Evolutionary conservation across 2,113 vertebrate genomes (phyloP), one percentile per base, ranked within the genome.

Genomic region (Arenaria interpres): DNA sequence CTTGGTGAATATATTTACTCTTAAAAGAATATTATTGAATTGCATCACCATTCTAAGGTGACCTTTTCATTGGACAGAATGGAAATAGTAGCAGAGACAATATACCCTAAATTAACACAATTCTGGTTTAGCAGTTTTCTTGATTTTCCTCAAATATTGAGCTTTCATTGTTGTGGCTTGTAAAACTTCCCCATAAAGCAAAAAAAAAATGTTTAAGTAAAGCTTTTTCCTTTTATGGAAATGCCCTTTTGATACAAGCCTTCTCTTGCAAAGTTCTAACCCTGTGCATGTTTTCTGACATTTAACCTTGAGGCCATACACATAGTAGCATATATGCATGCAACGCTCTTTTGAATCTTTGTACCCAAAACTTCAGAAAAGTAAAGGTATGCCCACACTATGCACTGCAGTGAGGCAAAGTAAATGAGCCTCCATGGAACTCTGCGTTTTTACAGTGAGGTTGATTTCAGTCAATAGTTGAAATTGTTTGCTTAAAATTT

Each of bases 121-220:
- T 86, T 75, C 21, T 79, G n/a, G 0, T 84, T 86, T 39, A 54
- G 20, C 30, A 46, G 21, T 21, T 85, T 88, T 89, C 14, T 68
- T 73, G 57, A 7, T 56, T 94, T 85, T 97, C 33, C 39, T 72
- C 37, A 27, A 85, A 60, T 28, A 81, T 6, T 87, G 50, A 69
- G 46, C 53, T 95, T 91, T 78, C 7, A 5, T 72, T 72, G 24
- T 78, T 60, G 48, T 27, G 64, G 21, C 16, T 64, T 12, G 6
- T 74, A 88, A 85, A 93, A 81, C n/a, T 74, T 86, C 22, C 69
- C 20, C 30, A 78, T 35, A 67, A 89, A 90, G 8, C 7, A 77
- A 76, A 79, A 45, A 43, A 79, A 79, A 79, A n/a, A n/a, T 50
- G 9, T 24, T 84, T 86, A 35, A 80, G 28, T 24, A 74, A 81